phyloP scores from a whole-genome alignment of 2,797 vertebrate species.

The Dipus sagitta region DNA sequence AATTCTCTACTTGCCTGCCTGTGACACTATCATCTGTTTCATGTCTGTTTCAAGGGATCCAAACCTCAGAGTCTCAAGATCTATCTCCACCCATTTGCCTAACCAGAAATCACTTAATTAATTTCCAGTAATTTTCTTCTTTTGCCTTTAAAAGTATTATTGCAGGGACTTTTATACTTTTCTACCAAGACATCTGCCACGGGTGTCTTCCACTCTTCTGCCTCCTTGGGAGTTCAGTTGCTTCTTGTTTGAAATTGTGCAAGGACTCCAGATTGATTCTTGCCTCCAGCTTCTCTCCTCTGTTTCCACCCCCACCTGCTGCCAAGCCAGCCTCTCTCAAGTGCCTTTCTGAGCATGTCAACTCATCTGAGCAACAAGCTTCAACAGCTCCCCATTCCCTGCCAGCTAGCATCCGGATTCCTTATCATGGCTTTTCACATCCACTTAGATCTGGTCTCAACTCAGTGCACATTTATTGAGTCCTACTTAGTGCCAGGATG shows the following conservation, averaged over 20 bases:
- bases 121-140: background rate
- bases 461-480: constrained; percentile 81
- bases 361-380: constrained; percentile 59
- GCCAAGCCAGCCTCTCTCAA: constrained; percentile 62
- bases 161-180: background rate
- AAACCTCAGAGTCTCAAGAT: background rate
- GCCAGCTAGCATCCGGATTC: constrained; percentile 68
- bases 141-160: background rate
- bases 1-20: background rate
- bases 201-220: background rate
- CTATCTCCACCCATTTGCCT: background rate
- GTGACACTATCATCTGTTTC: background rate
- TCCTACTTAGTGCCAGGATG: constrained; percentile 40
- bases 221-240: background rate
- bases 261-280: background rate
- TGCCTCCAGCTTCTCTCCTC: background rate
- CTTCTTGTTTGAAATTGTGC: background rate
- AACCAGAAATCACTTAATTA: background rate
- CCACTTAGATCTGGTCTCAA: constrained; percentile 80
- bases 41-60: background rate
- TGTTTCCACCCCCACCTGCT: background rate
- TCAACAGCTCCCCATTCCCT: constrained; percentile 57
- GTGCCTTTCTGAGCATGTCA: constrained; percentile 70
- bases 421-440: constrained; percentile 80
- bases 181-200: background rate